Evolutionary conservation across 2,113 vertebrate species (phyloP).

Genomic region (Antechinus flavipes): DNA sequence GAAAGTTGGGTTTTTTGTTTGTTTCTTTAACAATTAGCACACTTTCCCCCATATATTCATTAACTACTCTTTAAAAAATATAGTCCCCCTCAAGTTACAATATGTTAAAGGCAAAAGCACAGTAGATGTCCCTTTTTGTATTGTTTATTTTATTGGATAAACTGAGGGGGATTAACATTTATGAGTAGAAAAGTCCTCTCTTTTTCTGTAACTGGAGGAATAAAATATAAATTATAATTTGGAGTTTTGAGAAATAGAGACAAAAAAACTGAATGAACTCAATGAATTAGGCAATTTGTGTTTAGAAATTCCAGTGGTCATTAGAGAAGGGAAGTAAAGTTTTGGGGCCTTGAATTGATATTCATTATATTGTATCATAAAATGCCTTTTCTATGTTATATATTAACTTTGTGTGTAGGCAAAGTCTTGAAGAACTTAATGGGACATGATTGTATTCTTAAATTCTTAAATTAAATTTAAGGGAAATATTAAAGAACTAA

Average conservation of each 20-base stretch:
- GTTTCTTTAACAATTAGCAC: neutral
- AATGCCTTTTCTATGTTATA: neutral
- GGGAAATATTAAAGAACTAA: neutral
- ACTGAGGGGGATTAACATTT: neutral
- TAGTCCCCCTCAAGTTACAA: neutral
- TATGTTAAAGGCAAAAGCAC: neutral
- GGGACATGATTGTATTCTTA: neutral
- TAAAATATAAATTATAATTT: neutral
- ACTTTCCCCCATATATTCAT: neutral
- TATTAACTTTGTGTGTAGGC: neutral
- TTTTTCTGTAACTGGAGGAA: neutral
- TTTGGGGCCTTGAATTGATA: neutral
- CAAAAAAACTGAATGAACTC: neutral
- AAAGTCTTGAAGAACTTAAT: neutral
- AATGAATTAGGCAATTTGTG: neutral
- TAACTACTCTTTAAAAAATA: neutral
- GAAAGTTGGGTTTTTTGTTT: neutral
- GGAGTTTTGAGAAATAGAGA: neutral
- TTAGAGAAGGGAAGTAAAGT: neutral
- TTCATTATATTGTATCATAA: neutral
- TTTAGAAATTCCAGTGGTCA: neutral
- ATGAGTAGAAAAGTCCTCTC: neutral
- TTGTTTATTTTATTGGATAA: neutral
- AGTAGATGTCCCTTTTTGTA: neutral
- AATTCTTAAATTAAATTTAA: neutral